Evolutionary conservation across 2,113 vertebrate genomes (phyloP), one percentile per base, ranked within the genome.

Genomic region (Chlorodrepanis virens): DNA sequence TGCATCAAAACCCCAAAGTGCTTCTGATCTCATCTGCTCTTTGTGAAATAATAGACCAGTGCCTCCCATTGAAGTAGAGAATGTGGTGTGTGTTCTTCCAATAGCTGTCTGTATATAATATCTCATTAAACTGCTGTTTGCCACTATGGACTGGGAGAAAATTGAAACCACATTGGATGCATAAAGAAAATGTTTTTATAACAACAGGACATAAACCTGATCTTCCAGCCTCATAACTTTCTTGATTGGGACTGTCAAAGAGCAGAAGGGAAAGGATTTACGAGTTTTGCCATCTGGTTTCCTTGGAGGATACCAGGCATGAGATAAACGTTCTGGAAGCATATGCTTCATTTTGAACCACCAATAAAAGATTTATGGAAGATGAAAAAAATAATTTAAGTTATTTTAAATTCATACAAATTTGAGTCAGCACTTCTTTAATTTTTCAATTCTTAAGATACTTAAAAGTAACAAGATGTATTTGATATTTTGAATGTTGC

Each of bases 251-350:
- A 39, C 54, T 88, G 63, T 78, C 59, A 85, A 83, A 74, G 59
- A 88, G 24, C 54, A 91, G 60, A 88, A 87, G 35, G 50, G 23
- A 63, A 78, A 45, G 75, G 39, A 37, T 49, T 77, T 45, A 10
- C 49, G 31, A 31, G 69, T 94, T 96, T 94, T 92, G 33, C 47
- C 27, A 31, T 83, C 54, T 90, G 35, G 22, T 80, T 96, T 95
- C 47, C 63, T 91, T 77, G 59, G 37, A 67, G 79, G 29, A 50
- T 93, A 20, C 13, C 53, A 85, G 29, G 50, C 59, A 31, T n/a
- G 45, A 76, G 39, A 74, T 44, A 40, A 23, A 39, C 0, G 1
- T 50, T 76, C 57, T 60, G 49, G 25, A 50, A 88, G 47, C 4
- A 7, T 39, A 31, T 60, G 42, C 40, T 89, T 76, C 6, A 39